Base-by-base conservation (phyloP, 2,888 invertebrate genomes). In the Apamea sordens region DNA sequence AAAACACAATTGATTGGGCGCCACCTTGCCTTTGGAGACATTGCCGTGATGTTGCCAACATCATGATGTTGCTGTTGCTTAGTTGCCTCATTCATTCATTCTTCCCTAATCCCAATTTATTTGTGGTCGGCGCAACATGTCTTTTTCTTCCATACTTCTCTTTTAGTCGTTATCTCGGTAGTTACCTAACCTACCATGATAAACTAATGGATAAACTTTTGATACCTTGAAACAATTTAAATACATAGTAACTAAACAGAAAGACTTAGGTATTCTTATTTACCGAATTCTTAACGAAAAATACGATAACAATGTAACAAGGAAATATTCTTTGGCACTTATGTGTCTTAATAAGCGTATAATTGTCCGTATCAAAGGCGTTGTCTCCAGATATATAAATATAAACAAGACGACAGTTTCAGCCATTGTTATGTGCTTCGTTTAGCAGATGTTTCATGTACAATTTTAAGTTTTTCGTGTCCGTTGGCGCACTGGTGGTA, bases 401-500 rank as follows among this genome's bases (percentile, higher is more conserved):
- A 85, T 84, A 82, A 82, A 70, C 69, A 69, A 44, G 47, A 21
- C 36, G 44, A 73, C 50, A 11, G 28, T 18, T 74, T 72, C 47
- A 7, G 56, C 21, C 70, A 81, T 73, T 80, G 59, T 76, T 71
- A 67, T 24, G 76, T 76, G 56, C 50, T 63, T 61, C 67, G 73
- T 36, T 50, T 61, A 63, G 70, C 56, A 78, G 64, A 74, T 36
- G n/a, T n/a, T n/a, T n/a, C 89, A 86, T 88, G 86, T 78, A 76
- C 74, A 65, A 71, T 80, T 77, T 85, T 65, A 81, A 79, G 64
- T 67, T 82, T 71, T 47, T 86, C 15, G 64, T 79, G 32, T 64
- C 73, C 15, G 59, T 85, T 82, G 67, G 76, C 32, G 83, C 76
- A 0, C 32, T 87, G 65, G 79, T 86, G 91, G 91, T 91, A 85